Evolutionary conservation across 1,140 invertebrate genomes (phyloP).

Genomic region (Physella acuta): DNA sequence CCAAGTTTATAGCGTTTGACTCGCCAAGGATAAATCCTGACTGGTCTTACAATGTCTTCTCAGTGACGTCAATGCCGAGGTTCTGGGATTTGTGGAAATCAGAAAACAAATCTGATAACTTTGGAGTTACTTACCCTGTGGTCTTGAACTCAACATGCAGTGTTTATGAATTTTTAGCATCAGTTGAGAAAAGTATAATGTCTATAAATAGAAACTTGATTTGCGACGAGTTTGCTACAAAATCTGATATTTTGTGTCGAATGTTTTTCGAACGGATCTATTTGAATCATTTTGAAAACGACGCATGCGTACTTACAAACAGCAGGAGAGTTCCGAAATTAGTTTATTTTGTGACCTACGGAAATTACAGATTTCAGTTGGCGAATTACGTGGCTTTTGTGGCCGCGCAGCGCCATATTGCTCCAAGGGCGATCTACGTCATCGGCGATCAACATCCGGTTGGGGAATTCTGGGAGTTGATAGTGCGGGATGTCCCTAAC

Average conservation of each 20-base stretch:
- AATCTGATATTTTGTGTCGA: slow-evolving; percentile 15
- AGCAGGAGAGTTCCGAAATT: slow-evolving; percentile 21
- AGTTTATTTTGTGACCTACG: slow-evolving; percentile 35
- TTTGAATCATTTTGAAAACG: slow-evolving; percentile 1
- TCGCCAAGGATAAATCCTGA: no score
- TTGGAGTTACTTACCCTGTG: no score
- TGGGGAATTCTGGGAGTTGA: slow-evolving; percentile 28
- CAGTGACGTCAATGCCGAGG: no score
- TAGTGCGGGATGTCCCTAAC: slow-evolving; percentile 25
- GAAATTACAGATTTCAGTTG: slow-evolving; percentile 29
- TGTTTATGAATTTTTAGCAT: background rate
- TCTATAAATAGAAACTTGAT: background rate
- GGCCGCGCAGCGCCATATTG: slow-evolving; percentile 27
- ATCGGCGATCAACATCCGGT: slow-evolving; percentile 30
- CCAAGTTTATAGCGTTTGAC: no score
- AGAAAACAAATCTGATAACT: no score
- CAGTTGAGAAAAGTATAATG: background rate
- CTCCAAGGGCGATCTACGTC: slow-evolving; percentile 28
- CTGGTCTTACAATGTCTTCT: no score
- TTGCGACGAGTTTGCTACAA: background rate
- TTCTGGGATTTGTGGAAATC: no score
- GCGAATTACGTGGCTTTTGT: slow-evolving; percentile 31
- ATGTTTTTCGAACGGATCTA: slow-evolving; percentile 9
- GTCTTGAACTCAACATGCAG: no score
- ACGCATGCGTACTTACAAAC: background rate